Conservation (phyloP, 2,113 vertebrate genomes). For the Pterophyllum scalare region DNA sequence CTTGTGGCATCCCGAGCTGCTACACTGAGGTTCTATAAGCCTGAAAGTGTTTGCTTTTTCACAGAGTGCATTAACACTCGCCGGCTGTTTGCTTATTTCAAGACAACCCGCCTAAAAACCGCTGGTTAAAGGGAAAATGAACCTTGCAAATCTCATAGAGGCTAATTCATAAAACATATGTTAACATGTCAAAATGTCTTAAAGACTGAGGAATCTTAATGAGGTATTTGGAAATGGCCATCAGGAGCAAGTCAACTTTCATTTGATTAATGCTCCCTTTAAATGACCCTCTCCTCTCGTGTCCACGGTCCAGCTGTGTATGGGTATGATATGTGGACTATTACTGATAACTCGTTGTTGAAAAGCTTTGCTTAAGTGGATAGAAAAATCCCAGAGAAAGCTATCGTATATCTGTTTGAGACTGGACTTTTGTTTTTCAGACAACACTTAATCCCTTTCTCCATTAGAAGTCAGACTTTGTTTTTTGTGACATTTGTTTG, state of each 20-base stretch:
- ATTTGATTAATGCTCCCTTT: slow-evolving; percentile 67
- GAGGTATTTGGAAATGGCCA: slow-evolving; percentile 71
- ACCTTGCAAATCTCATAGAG: slow-evolving; percentile 22
- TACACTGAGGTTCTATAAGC: background rate
- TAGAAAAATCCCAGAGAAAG: slow-evolving; percentile 61
- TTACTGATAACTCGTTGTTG: slow-evolving; percentile 68
- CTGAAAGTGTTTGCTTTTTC: slow-evolving; percentile 15
- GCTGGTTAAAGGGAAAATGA: slow-evolving; percentile 35
- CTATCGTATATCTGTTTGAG: slow-evolving; percentile 59
- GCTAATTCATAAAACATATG: slow-evolving; percentile 71
- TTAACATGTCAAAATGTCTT: slow-evolving; percentile 58
- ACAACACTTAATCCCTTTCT: slow-evolving; percentile 58
- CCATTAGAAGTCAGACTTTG: slow-evolving; percentile 48
- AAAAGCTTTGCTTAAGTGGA: slow-evolving; percentile 67
- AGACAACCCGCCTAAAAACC: slow-evolving; percentile 34
- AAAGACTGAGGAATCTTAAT: slow-evolving; percentile 65
- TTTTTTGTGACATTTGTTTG: no score
- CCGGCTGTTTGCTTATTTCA: slow-evolving; percentile 25
- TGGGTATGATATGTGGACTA: slow-evolving; percentile 57
- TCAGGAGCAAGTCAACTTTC: slow-evolving; percentile 49
- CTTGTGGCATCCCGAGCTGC: background rate
- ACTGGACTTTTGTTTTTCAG: slow-evolving; percentile 46
- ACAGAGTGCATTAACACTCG: slow-evolving; percentile 27
- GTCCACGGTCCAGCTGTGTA: slow-evolving; percentile 38
- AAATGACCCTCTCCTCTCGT: slow-evolving; percentile 56